These are phyloP conservation scores for Pemphredon lugubris DNA, from an alignment of 2,888 invertebrate genomes.

Conservation along the genomic window DNA sequence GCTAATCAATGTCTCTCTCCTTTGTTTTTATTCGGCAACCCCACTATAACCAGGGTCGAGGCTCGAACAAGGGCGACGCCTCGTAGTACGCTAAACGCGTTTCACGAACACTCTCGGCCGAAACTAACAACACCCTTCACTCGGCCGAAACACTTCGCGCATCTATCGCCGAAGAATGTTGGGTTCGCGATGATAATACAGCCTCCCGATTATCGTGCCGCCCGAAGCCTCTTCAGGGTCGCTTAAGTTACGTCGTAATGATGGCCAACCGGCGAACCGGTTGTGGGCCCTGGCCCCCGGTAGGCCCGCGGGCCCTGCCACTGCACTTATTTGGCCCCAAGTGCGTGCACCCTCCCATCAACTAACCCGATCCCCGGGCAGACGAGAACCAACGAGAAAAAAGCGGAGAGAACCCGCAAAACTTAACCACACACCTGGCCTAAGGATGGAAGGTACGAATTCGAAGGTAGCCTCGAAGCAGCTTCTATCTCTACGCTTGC, in stretches of 20 bases:
- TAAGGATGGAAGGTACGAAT: conserved; percentile 48
- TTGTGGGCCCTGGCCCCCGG: conserved; percentile 55
- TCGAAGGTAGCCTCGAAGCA: conserved; percentile 20
- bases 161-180: conserved; percentile 24
- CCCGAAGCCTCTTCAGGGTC: conserved; percentile 49
- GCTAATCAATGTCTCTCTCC: too few species aligned
- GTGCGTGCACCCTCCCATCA: conserved; percentile 39
- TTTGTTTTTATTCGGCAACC: too few species aligned
- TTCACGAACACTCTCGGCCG: neutral
- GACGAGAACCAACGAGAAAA: conserved; percentile 34
- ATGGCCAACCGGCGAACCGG: conserved; percentile 61
- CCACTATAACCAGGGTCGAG: too few species aligned
- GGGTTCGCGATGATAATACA: conserved; percentile 40
- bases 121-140: neutral
- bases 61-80: too few species aligned
- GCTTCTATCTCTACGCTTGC: neutral
- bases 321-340: conserved; percentile 65
- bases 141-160: conserved; percentile 26
- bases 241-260: conserved; percentile 64
- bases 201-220: conserved; percentile 54
- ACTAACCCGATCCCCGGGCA: conserved; percentile 58
- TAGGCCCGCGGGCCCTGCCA: conserved; percentile 58
- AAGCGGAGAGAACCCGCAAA: conserved; percentile 55
- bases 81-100: neutral
- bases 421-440: conserved; percentile 64